Base-by-base conservation (phyloP, 2,113 vertebrate species). In the Dromaius novaehollandiae region DNA sequence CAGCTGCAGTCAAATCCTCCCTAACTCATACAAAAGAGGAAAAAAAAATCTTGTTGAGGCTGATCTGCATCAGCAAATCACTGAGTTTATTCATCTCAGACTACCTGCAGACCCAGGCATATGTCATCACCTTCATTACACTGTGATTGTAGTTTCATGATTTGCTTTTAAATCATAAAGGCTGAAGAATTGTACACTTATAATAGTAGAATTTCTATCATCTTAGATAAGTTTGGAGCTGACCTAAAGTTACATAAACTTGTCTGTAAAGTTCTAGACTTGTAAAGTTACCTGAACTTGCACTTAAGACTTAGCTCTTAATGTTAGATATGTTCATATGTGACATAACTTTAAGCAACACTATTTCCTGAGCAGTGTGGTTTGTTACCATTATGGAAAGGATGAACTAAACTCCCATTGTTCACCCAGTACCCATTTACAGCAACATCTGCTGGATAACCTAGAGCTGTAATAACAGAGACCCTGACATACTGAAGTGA, bases 391-490 rank as follows among this genome's bases (percentile, higher is more conserved):
- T 83, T 93, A 86, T 69, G 63, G 73, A 64, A 88, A 82, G 28
- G 55, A 89, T 5, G 19, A 91, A 79, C 60, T 80, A n/a, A 83
- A 81, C 46, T 81, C 70, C 68, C 70, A 58, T 84, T 79, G 82
- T 91, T 95, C 6, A 7, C 58, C 83, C 79, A 75, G 61, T 42
- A 84, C 71, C 79, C 77, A 70, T 91, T 81, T 90, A 60, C 34
- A 93, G 69, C 82, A 96, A 94, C 79, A 95, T 95, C 94, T 97
- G 91, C 88, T 88, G 93, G 76, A 71, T 91, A 96, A 95, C 75
- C 76, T 85, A 82, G 75, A 95, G 92, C 77, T 90, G 75, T 76
- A 94, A 74, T 88, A 97, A 85, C 89, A 93, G 69, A 82, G 82
- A 95, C 78, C 79, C 51, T 95, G 94, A 89, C 87, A 64, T 75